Evolutionary conservation across 2,797 vertebrate genomes (phyloP), one percentile per base, ranked within the genome.

Genomic region (Enteromius mattozi): DNA sequence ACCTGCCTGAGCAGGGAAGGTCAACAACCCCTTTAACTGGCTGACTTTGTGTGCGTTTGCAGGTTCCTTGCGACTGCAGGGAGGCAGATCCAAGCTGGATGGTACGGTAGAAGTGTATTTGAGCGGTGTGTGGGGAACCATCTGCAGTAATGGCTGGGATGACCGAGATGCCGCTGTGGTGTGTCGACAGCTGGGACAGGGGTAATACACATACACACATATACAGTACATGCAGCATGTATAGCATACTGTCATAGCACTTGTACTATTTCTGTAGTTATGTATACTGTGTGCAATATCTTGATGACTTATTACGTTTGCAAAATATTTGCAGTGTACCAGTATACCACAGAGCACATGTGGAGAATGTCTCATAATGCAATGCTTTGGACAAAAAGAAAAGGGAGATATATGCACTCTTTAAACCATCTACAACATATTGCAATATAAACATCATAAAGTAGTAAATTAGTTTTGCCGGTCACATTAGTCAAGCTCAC

Each of bases 101-200:
- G 97, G 97, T 81, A 94, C 94, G 49, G 96, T 98, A 90, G 97
- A 97, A 86, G 93, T 97, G 69, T 96, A 96, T 91, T 86, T 95
- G 81, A 94, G 94, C 30, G 95, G 97, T 84, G 91, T 90, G 16
- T 97, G 97, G 97, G 96, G 97, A 65, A 88, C 92, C 1, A 91
- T 98, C 86, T 98, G 96, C 86, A 92, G 94, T 72, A 93, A 92
- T 27, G 90, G 93, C 33, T 98, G 96, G 96, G 95, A 95, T 56
- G 94, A 96, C n/a, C 91, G 92, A 51, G 96, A 96, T 2, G 96
- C 96, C 0, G 90, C 94, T 2, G 96, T 98, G 9, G 79, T 97
- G 82, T 97, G 97, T 91, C 95, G 93, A 88, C 97, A 98, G 89
- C 96, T 97, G 92, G 96, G 95, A 81, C 94, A 94, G 78, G 94